Evolutionary conservation across 2,113 vertebrate species (phyloP), one percentile per base, ranked within the genome.

Genomic region (Ia io): DNA sequence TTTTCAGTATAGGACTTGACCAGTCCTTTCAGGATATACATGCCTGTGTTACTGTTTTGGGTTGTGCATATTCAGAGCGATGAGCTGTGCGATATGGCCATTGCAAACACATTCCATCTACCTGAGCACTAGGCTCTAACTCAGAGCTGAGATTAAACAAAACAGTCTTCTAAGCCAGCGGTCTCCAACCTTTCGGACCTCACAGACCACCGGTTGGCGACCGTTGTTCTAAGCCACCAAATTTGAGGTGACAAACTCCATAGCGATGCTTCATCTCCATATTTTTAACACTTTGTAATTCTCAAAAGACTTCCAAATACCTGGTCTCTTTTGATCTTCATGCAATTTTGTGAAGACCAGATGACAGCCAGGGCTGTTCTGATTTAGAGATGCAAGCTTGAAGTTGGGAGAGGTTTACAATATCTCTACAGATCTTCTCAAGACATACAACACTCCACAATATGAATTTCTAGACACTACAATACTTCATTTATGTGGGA

Each of bases 21-120:
- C 17, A 44, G 53, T 6, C 88, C 40, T 35, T 35, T 79, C 49
- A 74, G 37, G 49, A 73, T 6, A 32, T 37, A 14, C 1, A 18
- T 0, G 0, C 22, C 17, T 71, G 14, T 37, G 53, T 51, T 47
- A 16, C 1, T 14, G 0, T 9, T 40, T 90, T 44, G 0, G 3
- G 2, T 4, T 9, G 9, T 63, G 9, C 2, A 0, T 10, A 23
- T 35, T 42, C 25, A 14, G 40, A 30, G 16, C 9, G 10, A 10
- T 3, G 6, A 32, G 25, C 16, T 10, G 1, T 20, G 13, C 1
- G 59, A 5, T 16, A 37, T 20, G 28, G 12, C 79, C 17, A 4
- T 16, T 3, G 13, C 2, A 49, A 22, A 51, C 76, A 20, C 53
- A 51, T 51, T 56, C n/a, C 23, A 42, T 42, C 37, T 71, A 3